Percentiles rank a stretch among this genome's conserved stretches.
Evolutionary conservation across 2,888 invertebrate genomes (phyloP).

Genomic region (Pardosa pseudoannulata): DNA sequence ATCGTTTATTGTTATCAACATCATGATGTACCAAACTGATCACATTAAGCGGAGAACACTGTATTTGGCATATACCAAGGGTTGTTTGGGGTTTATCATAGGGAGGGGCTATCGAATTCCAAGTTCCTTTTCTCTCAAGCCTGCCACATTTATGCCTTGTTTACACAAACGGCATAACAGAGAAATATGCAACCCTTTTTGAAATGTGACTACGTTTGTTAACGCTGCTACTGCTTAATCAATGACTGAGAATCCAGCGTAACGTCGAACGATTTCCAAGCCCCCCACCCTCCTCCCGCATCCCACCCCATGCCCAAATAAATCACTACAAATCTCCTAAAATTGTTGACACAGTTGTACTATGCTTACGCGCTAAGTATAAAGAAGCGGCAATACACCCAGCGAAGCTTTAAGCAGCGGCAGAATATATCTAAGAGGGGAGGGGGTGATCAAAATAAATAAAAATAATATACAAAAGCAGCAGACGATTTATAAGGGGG

Average conservation of each 20-base stretch:
- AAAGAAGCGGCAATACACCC: constrained; percentile 42
- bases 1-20: too few relatives aligned
- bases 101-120: too few relatives aligned
- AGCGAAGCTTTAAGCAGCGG: constrained; percentile 50
- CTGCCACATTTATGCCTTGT: not conserved
- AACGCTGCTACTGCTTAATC: constrained; percentile 3
- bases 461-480: constrained; percentile 68
- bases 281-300: not conserved
- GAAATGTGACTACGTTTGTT: not conserved
- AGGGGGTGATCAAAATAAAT: constrained; percentile 43
- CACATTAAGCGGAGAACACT: too few relatives aligned
- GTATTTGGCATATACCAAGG: too few relatives aligned
- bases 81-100: too few relatives aligned
- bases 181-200: not conserved
- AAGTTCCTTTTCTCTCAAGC: too few relatives aligned
- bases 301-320: constrained; percentile 23
- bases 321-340: constrained; percentile 66
- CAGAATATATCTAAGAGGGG: constrained; percentile 45
- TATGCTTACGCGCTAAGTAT: constrained; percentile 35
- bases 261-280: not conserved
- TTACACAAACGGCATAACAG: not conserved
- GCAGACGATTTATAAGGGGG: constrained; percentile 67
- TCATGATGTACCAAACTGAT: too few relatives aligned
- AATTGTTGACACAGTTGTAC: constrained; percentile 65
- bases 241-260: not conserved